Base-by-base conservation (phyloP, 2,113 vertebrate species). In the Pteruthius melanotis region DNA sequence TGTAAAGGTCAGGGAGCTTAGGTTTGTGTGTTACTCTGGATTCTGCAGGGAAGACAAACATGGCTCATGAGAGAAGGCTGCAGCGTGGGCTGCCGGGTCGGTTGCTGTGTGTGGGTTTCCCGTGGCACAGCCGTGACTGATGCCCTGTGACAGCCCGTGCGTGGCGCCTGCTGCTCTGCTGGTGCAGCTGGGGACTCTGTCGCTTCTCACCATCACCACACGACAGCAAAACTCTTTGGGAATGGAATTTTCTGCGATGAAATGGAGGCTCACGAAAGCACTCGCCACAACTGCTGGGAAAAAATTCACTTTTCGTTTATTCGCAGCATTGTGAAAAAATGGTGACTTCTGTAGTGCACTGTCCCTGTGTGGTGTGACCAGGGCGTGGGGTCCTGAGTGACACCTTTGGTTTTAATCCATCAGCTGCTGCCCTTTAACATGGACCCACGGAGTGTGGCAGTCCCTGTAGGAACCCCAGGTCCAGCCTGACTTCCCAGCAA, bases 141-240 rank as follows among this genome's bases (percentile, higher is more conserved):
- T 94, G 31, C 85, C 90, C 63, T 42, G 79, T 90, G 96, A 96
- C 96, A 96, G 95, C 90, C 90, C 10, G 6, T 83, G 95, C 87
- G 57, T 13, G 47, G 56, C 71, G 82, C 86, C 87, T 69, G 87
- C 78, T 75, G 78, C 83, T 81, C n/a, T 56, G 56, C 95, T 63
- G 64, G 31, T 93, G 59, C 91, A 90, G 61, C 88, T 69, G 85
- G 86, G 87, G 45, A 76, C 76, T 64, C 91, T 18, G 42, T 35
- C 15, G 0, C 79, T 77, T 45, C 57, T 59, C 84, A 28, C 72
- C 53, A 37, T 4, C 65, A 6, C 66, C 68, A 23, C 44, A 13
- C 7, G 24, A 60, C 84, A 78, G 31, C 42, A 59, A 27, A 75
- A 69, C 40, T 57, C 66, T 63, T 49, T 28, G 59, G 81, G 54